A percentile compares a stretch with the other conserved stretches of the same genome.
phyloP scores from a whole-genome alignment of 2,113 vertebrate species.

The Heptranchias perlo region DNA sequence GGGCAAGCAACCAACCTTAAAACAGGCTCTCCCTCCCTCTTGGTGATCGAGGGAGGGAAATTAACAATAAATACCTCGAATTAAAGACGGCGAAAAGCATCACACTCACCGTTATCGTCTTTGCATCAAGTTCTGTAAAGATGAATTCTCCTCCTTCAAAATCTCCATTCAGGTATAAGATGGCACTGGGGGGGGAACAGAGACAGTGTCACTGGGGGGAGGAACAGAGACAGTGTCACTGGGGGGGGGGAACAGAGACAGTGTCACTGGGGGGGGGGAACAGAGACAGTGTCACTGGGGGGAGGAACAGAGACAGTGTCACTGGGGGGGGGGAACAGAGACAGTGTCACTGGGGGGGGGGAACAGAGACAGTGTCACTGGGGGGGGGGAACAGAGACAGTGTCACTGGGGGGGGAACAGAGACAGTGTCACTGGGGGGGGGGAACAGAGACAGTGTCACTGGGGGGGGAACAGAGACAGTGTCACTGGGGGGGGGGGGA shows the following conservation, averaged over 20 bases:
- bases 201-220: background rate
- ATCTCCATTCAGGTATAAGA: constrained; percentile 89
- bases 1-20: too few relatives aligned
- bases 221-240: background rate
- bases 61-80: background rate
- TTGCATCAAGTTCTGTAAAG: constrained; percentile 94
- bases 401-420: too few relatives aligned
- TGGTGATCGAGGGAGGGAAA: too few relatives aligned
- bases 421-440: too few relatives aligned
- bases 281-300: background rate
- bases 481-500: too few relatives aligned
- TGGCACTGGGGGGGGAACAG: constrained; percentile 62
- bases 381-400: too few relatives aligned
- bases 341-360: too few relatives aligned
- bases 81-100: background rate
- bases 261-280: background rate
- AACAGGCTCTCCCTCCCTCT: too few relatives aligned
- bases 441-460: too few relatives aligned
- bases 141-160: constrained; percentile 97
- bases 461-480: too few relatives aligned
- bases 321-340: background rate
- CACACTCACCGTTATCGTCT: constrained; percentile 83
- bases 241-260: background rate
- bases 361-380: too few relatives aligned
- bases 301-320: background rate